Conservation (phyloP, 2,113 vertebrate genomes). For the Dendrocopos noguchii region DNA sequence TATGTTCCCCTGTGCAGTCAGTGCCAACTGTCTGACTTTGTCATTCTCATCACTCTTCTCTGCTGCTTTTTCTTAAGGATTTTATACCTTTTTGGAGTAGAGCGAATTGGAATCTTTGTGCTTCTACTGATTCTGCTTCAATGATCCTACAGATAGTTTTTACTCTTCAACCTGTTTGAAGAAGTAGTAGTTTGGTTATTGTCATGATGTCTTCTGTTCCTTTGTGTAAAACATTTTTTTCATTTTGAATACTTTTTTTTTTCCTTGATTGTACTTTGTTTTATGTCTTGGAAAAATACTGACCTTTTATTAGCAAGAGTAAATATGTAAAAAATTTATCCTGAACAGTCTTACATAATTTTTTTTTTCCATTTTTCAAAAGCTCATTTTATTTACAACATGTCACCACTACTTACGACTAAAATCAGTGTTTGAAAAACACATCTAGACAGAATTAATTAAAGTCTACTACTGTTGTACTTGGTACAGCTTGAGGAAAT, state of each 20-base stretch:
- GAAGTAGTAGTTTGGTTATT: not conserved
- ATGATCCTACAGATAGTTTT: not conserved
- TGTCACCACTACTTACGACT: conserved; percentile 23
- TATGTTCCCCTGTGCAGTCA: fast-evolving
- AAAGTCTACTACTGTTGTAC: conserved; percentile 11
- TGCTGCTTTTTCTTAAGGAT: not conserved
- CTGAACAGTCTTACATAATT: not conserved
- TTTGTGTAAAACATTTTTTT: not conserved
- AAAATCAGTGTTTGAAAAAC: conserved; percentile 55
- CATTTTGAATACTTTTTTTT: not conserved
- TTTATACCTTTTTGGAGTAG: not conserved
- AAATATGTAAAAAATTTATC: conserved; percentile 2
- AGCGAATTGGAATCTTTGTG: not conserved
- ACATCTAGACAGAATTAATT: conserved; percentile 70
- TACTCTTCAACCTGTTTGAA: not conserved
- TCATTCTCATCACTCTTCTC: not conserved
- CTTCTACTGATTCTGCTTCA: not conserved
- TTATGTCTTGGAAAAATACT: not conserved
- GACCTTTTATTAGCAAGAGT: not conserved
- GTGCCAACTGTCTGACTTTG: fast-evolving
- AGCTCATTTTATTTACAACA: conserved; percentile 37
- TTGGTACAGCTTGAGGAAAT: conserved; percentile 48
- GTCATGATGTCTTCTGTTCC: not conserved
- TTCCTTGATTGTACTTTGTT: not conserved
- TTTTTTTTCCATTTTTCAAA: not conserved